Evolutionary conservation across 2,797 vertebrate species (phyloP).

Genomic region (Cossypha niveicapilla): DNA sequence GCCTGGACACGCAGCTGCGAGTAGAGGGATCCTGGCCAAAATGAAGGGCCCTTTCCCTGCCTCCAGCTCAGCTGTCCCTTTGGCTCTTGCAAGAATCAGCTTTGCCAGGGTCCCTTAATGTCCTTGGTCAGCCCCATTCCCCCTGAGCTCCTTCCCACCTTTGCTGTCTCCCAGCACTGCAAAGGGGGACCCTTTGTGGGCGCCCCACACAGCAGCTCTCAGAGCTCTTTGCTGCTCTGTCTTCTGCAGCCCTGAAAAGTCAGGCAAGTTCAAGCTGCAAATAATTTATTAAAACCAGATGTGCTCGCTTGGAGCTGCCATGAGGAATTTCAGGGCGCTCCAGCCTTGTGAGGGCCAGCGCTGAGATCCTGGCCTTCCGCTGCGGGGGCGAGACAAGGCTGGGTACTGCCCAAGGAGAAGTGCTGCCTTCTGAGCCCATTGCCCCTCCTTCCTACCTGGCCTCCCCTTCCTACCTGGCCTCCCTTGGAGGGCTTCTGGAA

Average conservation of each 20-base stretch:
- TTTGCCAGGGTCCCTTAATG: neutral
- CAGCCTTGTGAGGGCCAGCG: neutral
- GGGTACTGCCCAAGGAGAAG: neutral
- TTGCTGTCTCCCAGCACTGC: neutral
- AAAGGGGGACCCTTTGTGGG: neutral
- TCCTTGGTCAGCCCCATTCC: neutral
- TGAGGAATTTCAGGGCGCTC: constrained; percentile 45
- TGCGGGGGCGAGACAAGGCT: neutral
- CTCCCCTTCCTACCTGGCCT: neutral
- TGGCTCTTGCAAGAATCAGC: neutral
- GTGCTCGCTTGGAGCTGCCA: constrained; percentile 34
- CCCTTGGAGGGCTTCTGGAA: neutral
- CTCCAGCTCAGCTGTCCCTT: fast-evolving
- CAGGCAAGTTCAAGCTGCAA: constrained; percentile 48
- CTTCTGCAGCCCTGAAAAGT: neutral
- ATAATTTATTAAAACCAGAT: constrained; percentile 65
- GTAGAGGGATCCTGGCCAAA: neutral
- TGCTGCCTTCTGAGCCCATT: neutral
- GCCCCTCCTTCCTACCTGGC: neutral
- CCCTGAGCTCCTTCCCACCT: neutral
- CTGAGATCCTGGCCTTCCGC: constrained; percentile 5
- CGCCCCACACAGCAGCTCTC: fast-evolving
- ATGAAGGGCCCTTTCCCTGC: neutral
- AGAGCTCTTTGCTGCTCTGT: neutral
- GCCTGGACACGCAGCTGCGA: neutral